Percentiles rank a stretch among this genome's conserved stretches.
phyloP scores from a whole-genome alignment of 1,140 invertebrate genomes.

The Ladona fulva region DNA sequence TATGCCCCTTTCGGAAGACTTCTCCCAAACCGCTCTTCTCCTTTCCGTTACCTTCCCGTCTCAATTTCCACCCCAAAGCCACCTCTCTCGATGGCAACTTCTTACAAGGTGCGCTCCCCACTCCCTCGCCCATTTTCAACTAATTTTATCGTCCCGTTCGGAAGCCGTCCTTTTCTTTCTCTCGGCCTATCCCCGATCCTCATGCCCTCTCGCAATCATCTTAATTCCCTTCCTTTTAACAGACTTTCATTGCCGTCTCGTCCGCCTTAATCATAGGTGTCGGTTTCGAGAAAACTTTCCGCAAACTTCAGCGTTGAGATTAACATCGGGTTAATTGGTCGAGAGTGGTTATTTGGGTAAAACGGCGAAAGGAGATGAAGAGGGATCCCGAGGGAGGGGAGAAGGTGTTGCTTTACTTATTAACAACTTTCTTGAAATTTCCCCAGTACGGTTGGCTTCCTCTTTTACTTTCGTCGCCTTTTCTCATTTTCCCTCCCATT shows the following conservation, averaged over 20 bases:
- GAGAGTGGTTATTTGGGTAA: not conserved
- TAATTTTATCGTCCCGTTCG: not conserved
- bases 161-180: not conserved
- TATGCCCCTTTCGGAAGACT: too few species aligned
- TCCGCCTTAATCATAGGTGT: not conserved
- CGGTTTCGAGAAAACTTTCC: not conserved
- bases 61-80: not conserved
- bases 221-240: not conserved
- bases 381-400: not conserved
- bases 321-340: not conserved
- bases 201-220: not conserved
- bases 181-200: not conserved
- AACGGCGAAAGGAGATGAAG: not conserved
- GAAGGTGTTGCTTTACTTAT: constrained; percentile 9
- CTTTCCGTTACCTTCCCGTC: not conserved
- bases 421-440: not conserved
- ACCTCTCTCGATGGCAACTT: not conserved
- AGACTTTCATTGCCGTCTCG: not conserved
- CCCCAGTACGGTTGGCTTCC: not conserved
- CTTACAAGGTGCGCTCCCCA: too few species aligned
- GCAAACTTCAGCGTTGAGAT: not conserved
- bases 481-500: not conserved
- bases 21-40: too few species aligned
- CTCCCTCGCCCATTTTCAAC: not conserved
- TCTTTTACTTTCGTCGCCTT: not conserved